Evolutionary conservation across 2,113 vertebrate genomes (phyloP), one percentile per base, ranked within the genome.

Genomic region (Origma solitaria): DNA sequence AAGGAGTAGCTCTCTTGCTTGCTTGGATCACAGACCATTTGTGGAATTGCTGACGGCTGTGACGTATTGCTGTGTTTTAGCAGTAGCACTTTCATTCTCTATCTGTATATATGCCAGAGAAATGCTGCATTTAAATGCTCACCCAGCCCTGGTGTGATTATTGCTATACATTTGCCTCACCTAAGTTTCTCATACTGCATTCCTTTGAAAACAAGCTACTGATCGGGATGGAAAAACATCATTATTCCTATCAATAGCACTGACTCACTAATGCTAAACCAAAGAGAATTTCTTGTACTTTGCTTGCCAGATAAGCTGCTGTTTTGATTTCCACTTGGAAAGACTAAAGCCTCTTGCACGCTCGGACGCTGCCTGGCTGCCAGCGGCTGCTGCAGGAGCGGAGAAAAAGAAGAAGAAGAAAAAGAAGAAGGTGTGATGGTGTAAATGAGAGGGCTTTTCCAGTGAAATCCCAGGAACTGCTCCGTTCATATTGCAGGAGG

Each of bases 261-360:
- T 45, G 60, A 62, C 35, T 92, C 42, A 10, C 8, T 80, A 69
- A 96, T 53, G 31, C 28, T 82, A 73, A 90, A 92, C 54, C 50
- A 49, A 73, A 85, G 77, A 84, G 15, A 78, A 66, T 77, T 90
- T 89, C 33, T 47, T 94, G 66, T 69, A 54, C 53, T 73, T 89
- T 58, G 50, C 56, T 85, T 76, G n/a, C 42, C 25, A 54, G 62
- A 42, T 82, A 87, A 92, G 50, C 79, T 85, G 66, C 71, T 91
- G 60, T 7, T 96, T 95, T 86, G 86, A 86, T 94, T 95, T 93
- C 82, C 38, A 40, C 35, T 86, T 92, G 58, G 75, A 31, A 70
- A 61, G 51, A 50, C 62, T 72, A 82, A 95, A 57, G 31, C 49
- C 37, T 64, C 37, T 64, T 49, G 45, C 18, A 3, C 0, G 10